Percentiles rank a stretch among this genome's conserved stretches.
These are phyloP conservation scores for Epinephelus coioides DNA, from an alignment of 2,797 vertebrate species.

Conservation along the genomic window DNA sequence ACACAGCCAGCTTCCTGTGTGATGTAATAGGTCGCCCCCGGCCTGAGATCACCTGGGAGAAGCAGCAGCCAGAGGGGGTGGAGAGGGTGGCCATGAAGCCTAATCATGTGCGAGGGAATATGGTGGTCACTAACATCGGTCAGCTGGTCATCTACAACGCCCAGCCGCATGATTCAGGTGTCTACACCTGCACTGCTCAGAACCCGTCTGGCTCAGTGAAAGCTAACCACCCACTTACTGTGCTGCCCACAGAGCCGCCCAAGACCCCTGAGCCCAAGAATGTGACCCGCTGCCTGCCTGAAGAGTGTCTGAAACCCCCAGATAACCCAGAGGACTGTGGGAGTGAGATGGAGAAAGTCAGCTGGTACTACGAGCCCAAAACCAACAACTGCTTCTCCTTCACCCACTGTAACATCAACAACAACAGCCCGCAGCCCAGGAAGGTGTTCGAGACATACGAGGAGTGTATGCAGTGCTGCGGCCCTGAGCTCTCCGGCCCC, in stretches of 20 bases:
- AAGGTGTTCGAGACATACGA: constrained; percentile 91
- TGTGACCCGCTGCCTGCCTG: constrained; percentile 84
- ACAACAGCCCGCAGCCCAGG: constrained; percentile 75
- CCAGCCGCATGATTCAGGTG: constrained; percentile 90
- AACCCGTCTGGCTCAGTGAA: constrained; percentile 89
- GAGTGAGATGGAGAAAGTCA: constrained; percentile 88
- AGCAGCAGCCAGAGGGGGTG: constrained; percentile 85
- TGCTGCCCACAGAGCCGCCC: constrained; percentile 82
- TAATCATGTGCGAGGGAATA: constrained; percentile 93
- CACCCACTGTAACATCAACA: constrained; percentile 88
- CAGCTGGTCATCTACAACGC: constrained; percentile 97
- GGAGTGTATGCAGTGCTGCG: constrained; percentile 92
- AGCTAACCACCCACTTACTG: constrained; percentile 90
- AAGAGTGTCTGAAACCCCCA: constrained; percentile 90
- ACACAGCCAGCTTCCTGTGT: constrained; percentile 96
- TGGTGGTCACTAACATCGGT: constrained; percentile 96
- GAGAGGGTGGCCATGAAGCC: constrained; percentile 91
- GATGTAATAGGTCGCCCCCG: constrained; percentile 90
- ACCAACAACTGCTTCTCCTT: constrained; percentile 95
- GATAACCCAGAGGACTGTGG: constrained; percentile 89
- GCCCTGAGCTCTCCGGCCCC: constrained; percentile 88
- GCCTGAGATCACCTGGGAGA: constrained; percentile 96
- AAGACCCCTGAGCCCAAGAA: constrained; percentile 82
- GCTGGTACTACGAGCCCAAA: constrained; percentile 94
- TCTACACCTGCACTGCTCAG: constrained; percentile 93